Base-by-base conservation (phyloP, 2,888 invertebrate genomes). In the Camponotus fellah region DNA sequence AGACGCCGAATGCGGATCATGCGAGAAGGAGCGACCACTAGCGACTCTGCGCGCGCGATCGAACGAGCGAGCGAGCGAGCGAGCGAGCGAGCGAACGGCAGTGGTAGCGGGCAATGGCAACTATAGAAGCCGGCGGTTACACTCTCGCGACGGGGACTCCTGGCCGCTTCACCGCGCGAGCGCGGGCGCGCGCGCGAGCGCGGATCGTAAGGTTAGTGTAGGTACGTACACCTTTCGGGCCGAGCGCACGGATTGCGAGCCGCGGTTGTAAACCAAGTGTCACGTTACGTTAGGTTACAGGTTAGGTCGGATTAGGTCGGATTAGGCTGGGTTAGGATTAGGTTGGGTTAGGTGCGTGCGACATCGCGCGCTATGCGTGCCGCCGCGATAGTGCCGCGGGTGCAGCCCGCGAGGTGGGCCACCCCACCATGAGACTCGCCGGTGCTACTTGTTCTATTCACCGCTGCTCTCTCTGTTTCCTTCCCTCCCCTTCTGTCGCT, bases 301-400 rank as follows among this genome's bases (percentile, higher is more conserved):
- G 49, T 49, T 49, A 17, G 17, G 49, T 49, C 17, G 17, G 17
- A 17, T 53, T 49, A 49, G 17, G 17, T 49, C 8, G n/a, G 46
- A 12, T 14, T 17, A 53, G n/a, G n/a, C n/a, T 53, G 8, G 49
- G 49, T 49, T 49, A n/a, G 49, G n/a, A 2, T 26, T 68, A 26
- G 3, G 64, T 65, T 26, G 65, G 34, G 49, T 75, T 56, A 53
- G 21, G 58, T 69, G 74, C 56, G 72, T 74, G 86, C 85, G 21
- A 64, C 60, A 72, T 69, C 75, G 89, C 87, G 88, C 89, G 90
- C 88, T 87, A 83, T 89, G 91, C 91, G 91, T 92, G 92, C 90
- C 91, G 87, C 90, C 90, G 86, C 91, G 93, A 90, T 91, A 92
- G 92, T 91, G 92, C 89, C 92, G 92, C 90, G 86, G 91, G 89